Evolutionary conservation across 2,113 vertebrate species (phyloP), one percentile per base, ranked within the genome.

Genomic region (Puffinus mauretanicus): DNA sequence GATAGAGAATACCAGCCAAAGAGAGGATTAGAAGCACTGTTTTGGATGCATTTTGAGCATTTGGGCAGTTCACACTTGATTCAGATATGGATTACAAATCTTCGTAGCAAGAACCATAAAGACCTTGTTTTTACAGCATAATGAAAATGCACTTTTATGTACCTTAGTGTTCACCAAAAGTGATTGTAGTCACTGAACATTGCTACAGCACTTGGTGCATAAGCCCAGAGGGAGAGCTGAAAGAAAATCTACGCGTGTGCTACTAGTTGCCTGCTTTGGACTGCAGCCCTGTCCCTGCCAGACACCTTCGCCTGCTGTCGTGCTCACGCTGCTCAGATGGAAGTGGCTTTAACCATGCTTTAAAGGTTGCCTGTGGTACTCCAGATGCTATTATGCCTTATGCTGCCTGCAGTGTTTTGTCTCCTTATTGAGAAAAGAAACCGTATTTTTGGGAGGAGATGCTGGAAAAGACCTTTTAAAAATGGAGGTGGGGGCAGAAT

Each of bases 231-330:
- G 67, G 54, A 2, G 3, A 86, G n/a, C 60, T 47, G 16, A 30
- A 71, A 40, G 40, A 69, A 60, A 60, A 32, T 2, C 57, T n/a
- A 2, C 1, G 0, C 0, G 0, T 32, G 61, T 26, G 10, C 65
- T 58, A 0, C 34, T 17, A 1, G 25, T 75, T 78, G 34, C 65
- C 61, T 60, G 51, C 40, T 21, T 40, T 49, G 73, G 55, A 25
- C 34, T n/a, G 52, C 80, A 60, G 88, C 51, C 83, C 61, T n/a
- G 71, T 46, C 52, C 60, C 27, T 60, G 75, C 29, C 34, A 13
- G 72, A 21, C 7, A 2, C 44, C 10, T 1, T 30, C 77, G 72
- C 54, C 44, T 46, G 58, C 62, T 2, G 30, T 2, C 1, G 0
- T 34, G 66, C 47, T 80, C 52, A 6, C 2, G 2, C 51, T n/a